Evolutionary conservation across 2,797 vertebrate genomes (phyloP).

Genomic region (Xenops minutus): DNA sequence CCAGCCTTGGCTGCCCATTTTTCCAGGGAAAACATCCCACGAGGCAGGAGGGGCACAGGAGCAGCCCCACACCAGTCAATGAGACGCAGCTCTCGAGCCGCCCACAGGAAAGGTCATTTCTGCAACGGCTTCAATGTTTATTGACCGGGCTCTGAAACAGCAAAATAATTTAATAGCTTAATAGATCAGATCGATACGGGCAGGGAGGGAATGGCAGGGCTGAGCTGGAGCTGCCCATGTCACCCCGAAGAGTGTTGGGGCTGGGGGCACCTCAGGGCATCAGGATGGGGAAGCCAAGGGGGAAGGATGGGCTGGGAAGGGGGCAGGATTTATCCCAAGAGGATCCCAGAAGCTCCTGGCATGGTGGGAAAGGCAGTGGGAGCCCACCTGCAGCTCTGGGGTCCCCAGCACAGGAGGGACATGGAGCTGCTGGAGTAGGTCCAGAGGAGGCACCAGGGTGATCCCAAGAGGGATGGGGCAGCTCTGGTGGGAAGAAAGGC

Average conservation of each 20-base stretch:
- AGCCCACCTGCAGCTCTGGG: background rate
- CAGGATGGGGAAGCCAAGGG: background rate
- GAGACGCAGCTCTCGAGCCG: background rate
- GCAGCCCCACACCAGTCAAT: background rate
- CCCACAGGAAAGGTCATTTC: conserved; percentile 5
- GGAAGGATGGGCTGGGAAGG: background rate
- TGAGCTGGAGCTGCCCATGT: background rate
- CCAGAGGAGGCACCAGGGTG: background rate
- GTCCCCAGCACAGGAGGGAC: background rate
- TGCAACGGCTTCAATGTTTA: background rate
- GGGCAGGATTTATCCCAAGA: background rate
- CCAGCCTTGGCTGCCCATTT: background rate
- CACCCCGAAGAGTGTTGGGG: fast-evolving
- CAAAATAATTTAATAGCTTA: conserved; percentile 46
- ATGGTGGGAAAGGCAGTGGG: background rate
- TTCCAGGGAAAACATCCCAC: background rate
- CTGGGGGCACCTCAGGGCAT: too few species aligned
- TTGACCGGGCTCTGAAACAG: conserved; percentile 10
- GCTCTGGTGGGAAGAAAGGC: background rate
- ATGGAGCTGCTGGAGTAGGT: background rate
- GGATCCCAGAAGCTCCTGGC: fast-evolving
- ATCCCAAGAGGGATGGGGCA: background rate
- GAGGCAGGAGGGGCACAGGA: background rate
- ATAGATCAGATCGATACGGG: background rate
- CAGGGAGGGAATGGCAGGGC: background rate